Evolutionary conservation across 2,113 vertebrate genomes (phyloP), one percentile per base, ranked within the genome.

Genomic region (Electrona antarctica): DNA sequence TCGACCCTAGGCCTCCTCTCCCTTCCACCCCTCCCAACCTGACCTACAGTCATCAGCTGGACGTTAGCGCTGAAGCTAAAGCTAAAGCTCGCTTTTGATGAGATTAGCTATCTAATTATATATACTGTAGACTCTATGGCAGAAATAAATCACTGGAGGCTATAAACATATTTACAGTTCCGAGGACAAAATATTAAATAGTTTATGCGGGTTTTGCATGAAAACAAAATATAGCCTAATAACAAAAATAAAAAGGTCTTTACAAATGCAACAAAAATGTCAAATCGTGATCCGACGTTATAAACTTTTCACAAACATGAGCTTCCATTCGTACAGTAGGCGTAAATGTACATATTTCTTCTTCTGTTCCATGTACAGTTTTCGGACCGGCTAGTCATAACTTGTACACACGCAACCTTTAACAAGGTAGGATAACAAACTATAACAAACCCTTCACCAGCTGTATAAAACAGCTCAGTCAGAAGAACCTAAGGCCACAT

Each of bases 111-210:
- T 12, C 56, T 69, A 63, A 64, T 45, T 65, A 75, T 56, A 78
- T 76, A 65, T 65, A n/a, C 49, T 56, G 57, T 57, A 61, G 80
- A 79, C 78, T 29, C 57, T 82, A 58, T 73, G 79, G 50, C 73
- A 62, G 64, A 84, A 80, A 78, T 51, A 0, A 72, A 84, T 12
- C 59, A 54, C 54, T 46, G 47, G 77, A 64, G 52, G 11, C 33
- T 74, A 85, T 80, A 85, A 79, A 84, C 78, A 87, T 87, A 91
- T 90, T 80, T 90, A 92, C 89, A 92, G 13, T 58, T 64, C 61
- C 64, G 54, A 64, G 57, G 69, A 79, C 12, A 6, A 81, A 72
- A 63, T 1, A 66, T 67, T 67, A 54, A 71, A 63, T 49, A 41
- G 50, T 64, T 69, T 58, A 57, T 21, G 68, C 9, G 28, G 70